Percentiles rank a stretch among this genome's conserved stretches.
Conservation (phyloP, 2,113 vertebrate species). For the Phalacrocorax carbo region DNA sequence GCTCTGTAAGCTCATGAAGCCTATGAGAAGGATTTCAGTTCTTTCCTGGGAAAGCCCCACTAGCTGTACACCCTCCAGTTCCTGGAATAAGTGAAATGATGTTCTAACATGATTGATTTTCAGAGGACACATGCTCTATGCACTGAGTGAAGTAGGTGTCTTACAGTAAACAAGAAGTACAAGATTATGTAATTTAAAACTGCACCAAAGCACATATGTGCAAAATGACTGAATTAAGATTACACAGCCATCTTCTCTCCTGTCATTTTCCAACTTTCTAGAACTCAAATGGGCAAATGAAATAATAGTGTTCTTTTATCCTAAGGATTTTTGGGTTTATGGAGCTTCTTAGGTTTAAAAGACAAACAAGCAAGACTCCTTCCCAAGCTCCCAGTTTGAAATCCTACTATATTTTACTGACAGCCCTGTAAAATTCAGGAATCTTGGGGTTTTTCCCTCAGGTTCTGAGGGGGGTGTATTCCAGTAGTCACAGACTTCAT, state of each 20-base stretch:
- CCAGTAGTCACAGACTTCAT: neutral
- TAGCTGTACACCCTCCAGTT: neutral
- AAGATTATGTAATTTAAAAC: neutral
- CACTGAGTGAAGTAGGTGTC: neutral
- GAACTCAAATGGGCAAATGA: neutral
- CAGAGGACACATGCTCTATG: neutral
- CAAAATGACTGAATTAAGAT: neutral
- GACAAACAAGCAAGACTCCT: neutral
- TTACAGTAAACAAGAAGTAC: neutral
- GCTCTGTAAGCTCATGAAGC: neutral
- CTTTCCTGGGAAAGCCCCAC: neutral
- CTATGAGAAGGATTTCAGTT: neutral
- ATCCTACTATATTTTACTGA: neutral
- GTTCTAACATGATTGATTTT: neutral
- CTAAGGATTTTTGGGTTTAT: neutral
- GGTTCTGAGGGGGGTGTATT: neutral
- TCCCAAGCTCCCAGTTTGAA: neutral
- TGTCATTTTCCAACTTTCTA: neutral
- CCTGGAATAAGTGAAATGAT: neutral
- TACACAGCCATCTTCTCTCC: neutral
- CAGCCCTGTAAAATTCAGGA: neutral
- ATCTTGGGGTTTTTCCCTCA: accelerated
- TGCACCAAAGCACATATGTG: neutral
- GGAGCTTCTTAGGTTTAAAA: neutral
- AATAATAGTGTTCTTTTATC: neutral